A percentile compares a stretch with the other conserved stretches of the same genome.
Conservation (phyloP, 2,888 invertebrate genomes). For the Amblyjoppa proteus region DNA sequence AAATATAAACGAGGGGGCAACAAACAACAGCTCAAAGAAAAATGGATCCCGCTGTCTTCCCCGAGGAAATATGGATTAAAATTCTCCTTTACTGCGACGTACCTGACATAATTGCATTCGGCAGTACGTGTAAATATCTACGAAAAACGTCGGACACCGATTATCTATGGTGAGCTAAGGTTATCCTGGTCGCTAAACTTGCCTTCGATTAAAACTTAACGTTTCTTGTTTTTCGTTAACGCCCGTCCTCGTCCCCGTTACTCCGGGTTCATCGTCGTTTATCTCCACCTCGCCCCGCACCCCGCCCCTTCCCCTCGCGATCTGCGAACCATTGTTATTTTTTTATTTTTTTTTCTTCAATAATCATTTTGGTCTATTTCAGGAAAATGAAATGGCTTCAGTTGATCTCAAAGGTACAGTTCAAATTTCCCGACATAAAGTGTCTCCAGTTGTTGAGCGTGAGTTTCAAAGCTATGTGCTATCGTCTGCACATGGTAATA, state of each 20-base stretch:
- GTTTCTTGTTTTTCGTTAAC: neutral
- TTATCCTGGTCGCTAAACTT: conserved; percentile 73
- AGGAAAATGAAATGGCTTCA: conserved; percentile 85
- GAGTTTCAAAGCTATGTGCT: conserved; percentile 84
- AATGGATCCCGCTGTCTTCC: conserved; percentile 84
- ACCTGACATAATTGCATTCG: conserved; percentile 84
- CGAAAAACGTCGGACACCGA: conserved; percentile 83
- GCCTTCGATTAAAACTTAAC: neutral
- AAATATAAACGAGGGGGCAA: conserved; percentile 34
- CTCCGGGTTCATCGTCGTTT: neutral
- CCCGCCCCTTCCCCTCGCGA: neutral
- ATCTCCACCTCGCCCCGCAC: neutral
- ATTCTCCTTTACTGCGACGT: conserved; percentile 84
- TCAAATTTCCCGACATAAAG: conserved; percentile 83
- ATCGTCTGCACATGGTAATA: conserved; percentile 82
- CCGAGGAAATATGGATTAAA: conserved; percentile 85
- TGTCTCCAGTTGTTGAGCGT: conserved; percentile 82
- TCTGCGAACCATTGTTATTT: too few relatives aligned
- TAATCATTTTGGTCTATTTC: conserved; percentile 49
- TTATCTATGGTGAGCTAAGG: conserved; percentile 83
- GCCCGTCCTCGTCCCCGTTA: neutral
- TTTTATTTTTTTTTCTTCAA: too few relatives aligned
- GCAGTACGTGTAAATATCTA: conserved; percentile 84
- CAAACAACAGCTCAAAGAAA: conserved; percentile 41
- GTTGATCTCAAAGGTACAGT: conserved; percentile 82